Base-by-base conservation (phyloP, 1,140 invertebrate genomes). In the Homalodisca vitripennis region DNA sequence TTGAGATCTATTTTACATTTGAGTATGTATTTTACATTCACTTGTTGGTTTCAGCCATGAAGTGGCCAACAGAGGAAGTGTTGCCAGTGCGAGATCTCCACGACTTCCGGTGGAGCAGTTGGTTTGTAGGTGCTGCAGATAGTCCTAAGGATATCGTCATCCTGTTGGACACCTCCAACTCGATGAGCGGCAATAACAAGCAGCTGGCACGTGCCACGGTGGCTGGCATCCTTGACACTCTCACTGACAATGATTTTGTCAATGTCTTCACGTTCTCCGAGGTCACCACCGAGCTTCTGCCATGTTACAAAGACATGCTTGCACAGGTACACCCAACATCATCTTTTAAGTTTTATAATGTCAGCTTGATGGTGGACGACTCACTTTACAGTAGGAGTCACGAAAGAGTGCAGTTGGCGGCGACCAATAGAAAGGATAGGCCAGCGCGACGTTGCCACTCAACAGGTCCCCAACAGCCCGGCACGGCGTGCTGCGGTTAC, bases 211-310 rank as follows among this genome's bases (percentile, higher is more conserved):
- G 90, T 77, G 89, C 90, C 10, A 95, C 96, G 0, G 89, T 92
- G 3, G 85, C 88, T 13, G 89, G 92, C 27, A 92, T 99, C 53
- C 81, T 99, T 47, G 94, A 99, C 67, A 99, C 97, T 0, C 84
- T 99, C 0, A 94, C 92, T 6, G 93, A 98, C 66, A 92, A 99
- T 78, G 98, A 99, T 80, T 99, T 92, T 78, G 94, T 99, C 41
- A 98, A 98, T 78, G 88, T 99, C 20, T 93, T 95, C 74, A 87
- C 89, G 67, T 94, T 94, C 76, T 88, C 88, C 24, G 89, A 92
- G 41, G 83, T 82, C 0, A 88, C 89, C 0, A 86, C 88, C 53
- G 88, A 93, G 72, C 86, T 93, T 14, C 88, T 95, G 32, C 85
- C 88, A 0, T 98, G 95, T 75, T 97, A 94, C 76, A 91, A 91